These are phyloP conservation scores for Dinocampus coccinellae DNA, from an alignment of 2,888 invertebrate genomes.

Conservation along the genomic window DNA sequence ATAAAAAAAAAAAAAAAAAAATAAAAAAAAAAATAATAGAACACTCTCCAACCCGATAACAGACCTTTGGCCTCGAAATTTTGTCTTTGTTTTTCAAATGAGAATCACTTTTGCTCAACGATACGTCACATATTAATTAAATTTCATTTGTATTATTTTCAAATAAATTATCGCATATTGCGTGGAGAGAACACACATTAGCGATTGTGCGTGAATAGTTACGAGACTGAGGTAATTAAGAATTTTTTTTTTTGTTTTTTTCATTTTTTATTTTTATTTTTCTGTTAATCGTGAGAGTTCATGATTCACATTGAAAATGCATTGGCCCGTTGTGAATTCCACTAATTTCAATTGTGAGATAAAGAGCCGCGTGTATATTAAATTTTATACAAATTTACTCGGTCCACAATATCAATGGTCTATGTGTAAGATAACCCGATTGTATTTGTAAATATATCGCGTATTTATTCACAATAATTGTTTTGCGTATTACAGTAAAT, in stretches of 20 bases:
- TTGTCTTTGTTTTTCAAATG: constrained; percentile 39
- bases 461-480: constrained; percentile 27
- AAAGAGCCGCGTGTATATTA: constrained; percentile 16
- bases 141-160: constrained; percentile 39
- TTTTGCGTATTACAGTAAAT: constrained; percentile 46
- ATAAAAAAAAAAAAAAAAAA: not conserved
- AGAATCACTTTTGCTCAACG: constrained; percentile 39
- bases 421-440: constrained; percentile 30
- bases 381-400: constrained; percentile 4
- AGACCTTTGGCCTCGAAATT: constrained; percentile 54
- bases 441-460: constrained; percentile 41
- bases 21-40: constrained; percentile 52
- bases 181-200: constrained; percentile 14
- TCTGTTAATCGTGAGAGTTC: not conserved
- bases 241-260: not conserved
- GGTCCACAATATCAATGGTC: constrained; percentile 30
- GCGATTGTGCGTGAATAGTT: constrained; percentile 36
- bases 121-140: constrained; percentile 27
- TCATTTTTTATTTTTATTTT: not conserved
- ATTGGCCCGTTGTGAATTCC: constrained; percentile 11
- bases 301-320: constrained; percentile 35
- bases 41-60: constrained; percentile 60
- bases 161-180: constrained; percentile 20
- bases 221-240: constrained; percentile 37
- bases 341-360: constrained; percentile 3